Evolutionary conservation across 1,140 invertebrate genomes (phyloP), one percentile per base, ranked within the genome.

Genomic region (Brachionus plicatilis): DNA sequence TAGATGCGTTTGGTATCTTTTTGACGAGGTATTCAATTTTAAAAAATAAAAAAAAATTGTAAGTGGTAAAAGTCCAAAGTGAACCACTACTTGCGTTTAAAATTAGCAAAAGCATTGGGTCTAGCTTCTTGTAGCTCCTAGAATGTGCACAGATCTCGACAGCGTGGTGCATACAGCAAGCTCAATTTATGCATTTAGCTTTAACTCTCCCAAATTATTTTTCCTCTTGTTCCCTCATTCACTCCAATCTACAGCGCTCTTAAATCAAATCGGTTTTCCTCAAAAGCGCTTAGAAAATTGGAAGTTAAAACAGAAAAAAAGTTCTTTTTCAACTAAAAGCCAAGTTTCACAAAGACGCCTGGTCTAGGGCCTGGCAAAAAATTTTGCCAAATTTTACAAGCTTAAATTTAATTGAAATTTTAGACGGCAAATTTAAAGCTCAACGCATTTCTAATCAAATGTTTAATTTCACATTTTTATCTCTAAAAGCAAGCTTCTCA

Each of bases 381-480:
- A 7, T 20, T 60, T 60, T 60, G 9, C 53, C 53, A 9, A 60
- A 24, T 3, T 20, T 9, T 20, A 20, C 20, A 60, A 60, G n/a
- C 20, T 60, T 24, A 60, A 60, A 60, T 20, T 60, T 27, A 60
- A 60, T 20, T 60, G 20, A 20, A 11, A 24, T 60, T 53, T 60
- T 20, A 8, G 17, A 27, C 9, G n/a, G 53, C 17, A 24, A 60
- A 60, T 8, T 60, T 24, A 17, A 20, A 60, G 53, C 53, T 56
- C 53, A 60, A 9, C 20, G 5, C 20, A 60, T 60, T 29, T 60
- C n/a, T 60, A 60, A 24, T 60, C 53, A 60, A 60, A 60, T 60
- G 53, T 60, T 60, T 20, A 41, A 68, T 33, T 68, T 68, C 66
- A 68, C 53, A 72, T 72, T 72, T 72, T 41, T 43, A 72, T 43